phyloP scores from a whole-genome alignment of 2,888 invertebrate genomes.

The Isoperla grammatica region DNA sequence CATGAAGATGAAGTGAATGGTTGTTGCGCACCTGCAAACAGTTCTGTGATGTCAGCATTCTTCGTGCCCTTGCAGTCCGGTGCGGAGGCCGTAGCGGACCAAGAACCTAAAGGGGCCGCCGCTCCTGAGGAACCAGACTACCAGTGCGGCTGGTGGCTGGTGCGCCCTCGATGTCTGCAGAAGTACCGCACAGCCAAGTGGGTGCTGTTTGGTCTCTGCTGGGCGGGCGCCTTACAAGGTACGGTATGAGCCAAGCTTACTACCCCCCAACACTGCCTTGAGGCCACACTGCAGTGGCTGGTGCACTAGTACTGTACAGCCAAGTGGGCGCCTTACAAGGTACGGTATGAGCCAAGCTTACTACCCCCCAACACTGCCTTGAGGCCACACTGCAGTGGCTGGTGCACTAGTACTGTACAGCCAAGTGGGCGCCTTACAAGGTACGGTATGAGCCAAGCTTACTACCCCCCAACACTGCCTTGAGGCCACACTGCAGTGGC shows the following conservation, averaged over 20 bases:
- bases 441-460: too few species aligned
- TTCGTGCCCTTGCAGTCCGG: slow-evolving; percentile 3
- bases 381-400: slow-evolving; percentile 43
- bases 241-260: too few species aligned
- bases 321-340: slow-evolving; percentile 75
- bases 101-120: slow-evolving; percentile 33
- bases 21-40: too few species aligned
- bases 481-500: slow-evolving; percentile 42
- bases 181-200: slow-evolving; percentile 67
- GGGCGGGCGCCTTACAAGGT: slow-evolving; percentile 76
- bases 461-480: too few species aligned
- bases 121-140: slow-evolving; percentile 36
- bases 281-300: slow-evolving; percentile 43
- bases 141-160: slow-evolving; percentile 61
- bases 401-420: slow-evolving; percentile 61
- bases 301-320: slow-evolving; percentile 63
- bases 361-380: too few species aligned
- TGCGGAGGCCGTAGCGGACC: slow-evolving; percentile 20
- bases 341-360: too few species aligned
- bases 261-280: too few species aligned
- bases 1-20: too few species aligned
- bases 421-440: slow-evolving; percentile 76
- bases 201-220: slow-evolving; percentile 75
- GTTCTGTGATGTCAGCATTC: not conserved
- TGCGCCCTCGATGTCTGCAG: slow-evolving; percentile 60